Evolutionary conservation across 2,797 vertebrate genomes (phyloP).

Genomic region (Antrozous pallidus): DNA sequence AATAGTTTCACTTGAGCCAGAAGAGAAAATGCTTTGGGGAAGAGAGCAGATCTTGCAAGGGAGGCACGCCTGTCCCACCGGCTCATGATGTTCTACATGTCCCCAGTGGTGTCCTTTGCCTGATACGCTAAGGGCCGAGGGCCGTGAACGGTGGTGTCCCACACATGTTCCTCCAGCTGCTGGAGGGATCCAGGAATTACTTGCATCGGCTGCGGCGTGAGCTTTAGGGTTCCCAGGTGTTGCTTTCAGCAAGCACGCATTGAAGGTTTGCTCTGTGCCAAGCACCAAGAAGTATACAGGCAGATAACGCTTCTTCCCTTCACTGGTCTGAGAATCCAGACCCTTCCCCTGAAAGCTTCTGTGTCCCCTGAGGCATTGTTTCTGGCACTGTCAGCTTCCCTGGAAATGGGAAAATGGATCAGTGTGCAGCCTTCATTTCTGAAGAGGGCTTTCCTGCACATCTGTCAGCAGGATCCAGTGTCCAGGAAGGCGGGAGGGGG

Average conservation of each 20-base stretch:
- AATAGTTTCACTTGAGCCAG: background rate
- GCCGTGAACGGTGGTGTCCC: too few relatives aligned
- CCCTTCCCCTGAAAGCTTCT: background rate
- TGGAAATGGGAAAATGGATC: background rate
- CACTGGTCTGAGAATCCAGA: background rate
- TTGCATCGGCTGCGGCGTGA: too few relatives aligned
- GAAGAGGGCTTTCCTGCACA: background rate
- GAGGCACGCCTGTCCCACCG: background rate
- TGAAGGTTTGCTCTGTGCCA: background rate
- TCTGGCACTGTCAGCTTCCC: background rate
- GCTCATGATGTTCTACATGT: background rate
- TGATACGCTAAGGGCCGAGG: fast-evolving
- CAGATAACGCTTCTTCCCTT: background rate
- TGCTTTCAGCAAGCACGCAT: background rate
- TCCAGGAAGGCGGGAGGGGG: background rate
- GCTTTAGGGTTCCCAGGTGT: background rate
- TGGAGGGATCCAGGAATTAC: background rate
- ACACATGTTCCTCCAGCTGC: background rate
- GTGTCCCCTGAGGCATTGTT: background rate
- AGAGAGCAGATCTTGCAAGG: background rate
- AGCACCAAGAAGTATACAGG: background rate
- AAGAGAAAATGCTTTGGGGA: background rate
- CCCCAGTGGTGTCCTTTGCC: background rate
- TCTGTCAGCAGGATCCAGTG: background rate
- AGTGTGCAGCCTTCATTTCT: background rate